Evolutionary conservation across 1,140 invertebrate genomes (phyloP), one percentile per base, ranked within the genome.

Genomic region (Himalopsyche phryganea): DNA sequence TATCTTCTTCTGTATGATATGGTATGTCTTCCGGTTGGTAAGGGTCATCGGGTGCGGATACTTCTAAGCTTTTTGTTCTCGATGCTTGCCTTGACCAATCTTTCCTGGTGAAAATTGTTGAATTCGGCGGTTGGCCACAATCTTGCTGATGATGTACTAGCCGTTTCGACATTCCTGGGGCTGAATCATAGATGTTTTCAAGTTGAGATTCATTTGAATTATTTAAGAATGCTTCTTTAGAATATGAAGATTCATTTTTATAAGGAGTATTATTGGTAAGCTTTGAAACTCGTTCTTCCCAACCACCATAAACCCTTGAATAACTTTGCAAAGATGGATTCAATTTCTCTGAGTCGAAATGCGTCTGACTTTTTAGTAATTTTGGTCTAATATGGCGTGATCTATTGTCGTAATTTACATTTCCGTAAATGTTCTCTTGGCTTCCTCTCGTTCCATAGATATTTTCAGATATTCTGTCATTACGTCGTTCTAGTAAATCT

Each of bases 71-170:
- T 51, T 78, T 78, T n/a, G 76, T 78, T 67, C 76, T 74, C 63
- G 76, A 75, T 67, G 76, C 76, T 75, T 78, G 76, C 73, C 76
- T 73, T 75, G 74, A 72, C 76, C 76, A 78, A 71, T 78, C 76
- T 75, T 76, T 78, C 74, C 76, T 68, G 60, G 74, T 76, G 72
- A 78, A 78, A 75, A 76, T 76, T 69, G 74, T 76, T 69, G 75
- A 74, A 73, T 73, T 74, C 71, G 73, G 70, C 4, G 40, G 36
- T 19, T 51, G 49, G 13, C 28, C 28, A 6, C 19, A 49, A 28
- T 49, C 19, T 13, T 14, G 11, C 13, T 49, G 19, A 15, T 50
- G 48, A 15, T 28, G 42, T 9, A 3, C 15, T 6, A 45, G 15
- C 18, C 40, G n/a, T 28, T 42, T 36, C 7, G 46, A 32, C 9